Conservation (phyloP, 2,888 invertebrate species). For the Caenorhabditis sp. region DNA sequence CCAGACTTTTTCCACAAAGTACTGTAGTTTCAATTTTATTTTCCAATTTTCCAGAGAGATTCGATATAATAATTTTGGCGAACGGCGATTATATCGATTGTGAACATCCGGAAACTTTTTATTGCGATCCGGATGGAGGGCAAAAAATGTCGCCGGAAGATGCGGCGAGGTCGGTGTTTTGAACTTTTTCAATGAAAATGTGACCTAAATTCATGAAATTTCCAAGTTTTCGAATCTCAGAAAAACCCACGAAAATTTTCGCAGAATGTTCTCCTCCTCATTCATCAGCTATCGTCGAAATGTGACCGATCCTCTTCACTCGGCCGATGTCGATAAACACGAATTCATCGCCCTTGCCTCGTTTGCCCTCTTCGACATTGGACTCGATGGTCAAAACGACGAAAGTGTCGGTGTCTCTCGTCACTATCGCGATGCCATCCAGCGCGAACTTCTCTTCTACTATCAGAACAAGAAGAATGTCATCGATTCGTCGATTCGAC, state of each 20-base stretch:
- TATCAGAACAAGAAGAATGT: slow-evolving; percentile 29
- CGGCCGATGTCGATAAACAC: slow-evolving; percentile 30
- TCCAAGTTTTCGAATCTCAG: too few relatives aligned
- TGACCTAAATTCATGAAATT: too few relatives aligned
- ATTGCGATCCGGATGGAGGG: slow-evolving; percentile 41
- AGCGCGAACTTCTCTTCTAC: slow-evolving; percentile 41
- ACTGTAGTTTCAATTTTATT: too few relatives aligned
- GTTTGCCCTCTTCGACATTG: slow-evolving; percentile 44
- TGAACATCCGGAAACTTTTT: slow-evolving; percentile 47
- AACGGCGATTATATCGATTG: slow-evolving; percentile 50
- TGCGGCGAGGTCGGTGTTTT: slow-evolving; percentile 27
- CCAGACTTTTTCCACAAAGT: too few relatives aligned
- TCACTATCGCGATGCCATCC: slow-evolving; percentile 28
- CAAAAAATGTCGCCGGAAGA: slow-evolving; percentile 50
- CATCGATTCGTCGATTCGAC: slow-evolving; percentile 32
- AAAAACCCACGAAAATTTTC: neutral
- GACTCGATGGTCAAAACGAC: slow-evolving; percentile 44
- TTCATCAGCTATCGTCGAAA: slow-evolving; percentile 46
- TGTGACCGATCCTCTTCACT: slow-evolving; percentile 44
- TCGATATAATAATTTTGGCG: slow-evolving; percentile 42
- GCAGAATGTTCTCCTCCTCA: slow-evolving; percentile 5
- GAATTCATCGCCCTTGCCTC: slow-evolving; percentile 46
- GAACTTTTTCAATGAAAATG: neutral
- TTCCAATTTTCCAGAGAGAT: slow-evolving; percentile 34
- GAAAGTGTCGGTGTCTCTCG: slow-evolving; percentile 29